These are phyloP conservation scores for Koerneria pararmatus DNA, from an alignment of 2,888 invertebrate species.

Conservation along the genomic window DNA sequence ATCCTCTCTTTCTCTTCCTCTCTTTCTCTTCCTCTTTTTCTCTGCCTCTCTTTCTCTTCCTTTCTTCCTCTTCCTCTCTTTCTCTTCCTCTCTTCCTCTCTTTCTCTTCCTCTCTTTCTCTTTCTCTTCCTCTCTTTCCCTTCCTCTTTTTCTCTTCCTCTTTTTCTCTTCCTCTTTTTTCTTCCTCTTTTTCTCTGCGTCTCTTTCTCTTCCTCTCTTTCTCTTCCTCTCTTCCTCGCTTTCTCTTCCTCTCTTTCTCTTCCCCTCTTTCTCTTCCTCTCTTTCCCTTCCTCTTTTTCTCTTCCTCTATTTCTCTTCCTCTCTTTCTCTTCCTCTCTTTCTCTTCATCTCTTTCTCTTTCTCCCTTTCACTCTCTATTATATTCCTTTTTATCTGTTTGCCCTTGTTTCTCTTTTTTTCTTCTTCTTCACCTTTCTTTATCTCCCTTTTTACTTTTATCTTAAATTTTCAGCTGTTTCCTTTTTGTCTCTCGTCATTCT, in stretches of 20 bases:
- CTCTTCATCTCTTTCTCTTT: too few species aligned
- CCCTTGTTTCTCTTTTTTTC: too few species aligned
- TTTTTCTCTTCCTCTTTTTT: background rate
- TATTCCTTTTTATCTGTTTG: too few species aligned
- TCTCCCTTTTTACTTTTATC: too few species aligned
- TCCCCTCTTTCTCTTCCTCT: background rate
- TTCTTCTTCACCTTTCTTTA: too few species aligned
- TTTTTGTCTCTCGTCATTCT: too few species aligned
- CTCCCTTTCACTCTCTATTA: too few species aligned
- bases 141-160: background rate
- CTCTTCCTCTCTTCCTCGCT: conserved; percentile 1
- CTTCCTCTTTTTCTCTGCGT: background rate
- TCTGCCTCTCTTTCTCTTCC: background rate
- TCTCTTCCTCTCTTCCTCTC: background rate
- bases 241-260: background rate
- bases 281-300: too few species aligned
- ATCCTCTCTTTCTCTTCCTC: background rate
- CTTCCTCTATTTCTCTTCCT: too few species aligned
- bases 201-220: background rate
- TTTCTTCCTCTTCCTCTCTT: conserved; percentile 3
- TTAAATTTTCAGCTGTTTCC: too few species aligned
- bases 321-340: too few species aligned
- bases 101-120: background rate
- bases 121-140: background rate
- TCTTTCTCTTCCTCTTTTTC: background rate